A percentile compares a stretch with the other conserved stretches of the same genome.
These are phyloP conservation scores for Netelia inedita DNA, from an alignment of 2,888 invertebrate species.

Conservation along the genomic window DNA sequence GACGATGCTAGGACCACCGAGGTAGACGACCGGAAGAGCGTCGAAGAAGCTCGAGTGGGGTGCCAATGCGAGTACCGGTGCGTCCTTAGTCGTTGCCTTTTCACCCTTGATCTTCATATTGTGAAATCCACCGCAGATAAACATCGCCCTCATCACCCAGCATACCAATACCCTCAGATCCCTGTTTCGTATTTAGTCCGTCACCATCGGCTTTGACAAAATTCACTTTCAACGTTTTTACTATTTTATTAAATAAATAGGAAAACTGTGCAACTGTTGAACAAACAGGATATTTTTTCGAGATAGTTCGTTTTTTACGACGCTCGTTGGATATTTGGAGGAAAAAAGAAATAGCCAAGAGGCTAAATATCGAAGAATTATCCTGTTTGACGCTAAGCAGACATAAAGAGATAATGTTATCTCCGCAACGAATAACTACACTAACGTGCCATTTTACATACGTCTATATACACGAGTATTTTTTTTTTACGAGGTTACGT, in stretches of 20 bases:
- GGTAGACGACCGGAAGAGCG: conserved; percentile 92
- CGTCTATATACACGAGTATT: not conserved
- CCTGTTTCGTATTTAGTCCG: conserved; percentile 83
- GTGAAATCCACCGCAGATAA: conserved; percentile 93
- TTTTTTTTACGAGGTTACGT: not conserved
- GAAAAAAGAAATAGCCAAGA: too few relatives aligned
- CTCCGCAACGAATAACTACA: not conserved
- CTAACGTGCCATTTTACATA: not conserved
- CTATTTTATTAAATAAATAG: too few relatives aligned
- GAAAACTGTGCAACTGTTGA: too few relatives aligned
- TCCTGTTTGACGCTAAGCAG: not conserved
- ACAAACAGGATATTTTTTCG: too few relatives aligned
- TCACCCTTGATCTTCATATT: conserved; percentile 91
- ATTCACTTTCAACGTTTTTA: not conserved
- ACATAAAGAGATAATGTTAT: not conserved
- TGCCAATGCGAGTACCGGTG: conserved; percentile 94
- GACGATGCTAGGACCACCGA: conserved; percentile 95
- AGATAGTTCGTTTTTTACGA: too few relatives aligned
- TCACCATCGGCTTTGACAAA: not conserved
- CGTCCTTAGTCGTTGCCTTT: conserved; percentile 88
- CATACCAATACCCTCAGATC: conserved; percentile 89
- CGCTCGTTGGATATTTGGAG: too few relatives aligned
- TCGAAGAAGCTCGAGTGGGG: conserved; percentile 98
- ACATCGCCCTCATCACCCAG: conserved; percentile 91
- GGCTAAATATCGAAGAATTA: not conserved